These are phyloP conservation scores for Eilema depressum DNA, from an alignment of 2,888 invertebrate genomes.

Conservation along the genomic window DNA sequence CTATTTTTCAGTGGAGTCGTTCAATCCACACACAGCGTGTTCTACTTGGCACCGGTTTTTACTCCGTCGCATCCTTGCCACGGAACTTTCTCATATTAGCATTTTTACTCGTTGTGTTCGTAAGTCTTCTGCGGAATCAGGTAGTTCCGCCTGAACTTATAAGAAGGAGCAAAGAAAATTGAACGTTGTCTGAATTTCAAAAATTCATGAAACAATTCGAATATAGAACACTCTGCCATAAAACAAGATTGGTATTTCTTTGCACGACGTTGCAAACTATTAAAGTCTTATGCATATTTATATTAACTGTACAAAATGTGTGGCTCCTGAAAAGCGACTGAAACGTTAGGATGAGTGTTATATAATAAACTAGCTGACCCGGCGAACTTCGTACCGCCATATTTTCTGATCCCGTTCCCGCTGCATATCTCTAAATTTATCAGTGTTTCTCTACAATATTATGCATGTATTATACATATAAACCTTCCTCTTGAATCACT, in stretches of 20 bases:
- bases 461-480: too few relatives aligned
- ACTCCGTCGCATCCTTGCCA: slow-evolving; percentile 6
- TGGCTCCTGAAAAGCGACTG: too few relatives aligned
- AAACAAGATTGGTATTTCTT: background rate
- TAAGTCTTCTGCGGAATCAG: background rate
- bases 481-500: too few relatives aligned
- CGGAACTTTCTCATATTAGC: slow-evolving; percentile 16
- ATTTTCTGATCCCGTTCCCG: too few relatives aligned
- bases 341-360: too few relatives aligned
- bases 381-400: too few relatives aligned
- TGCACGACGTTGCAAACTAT: background rate
- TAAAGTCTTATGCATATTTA: background rate
- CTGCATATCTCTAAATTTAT: too few relatives aligned
- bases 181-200: background rate
- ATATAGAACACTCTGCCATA: background rate
- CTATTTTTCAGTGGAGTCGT: background rate
- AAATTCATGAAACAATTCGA: slow-evolving; percentile 1
- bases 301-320: too few relatives aligned
- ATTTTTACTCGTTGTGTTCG: background rate
- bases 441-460: too few relatives aligned
- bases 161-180: background rate
- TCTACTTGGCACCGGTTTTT: slow-evolving; percentile 23
- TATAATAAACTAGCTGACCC: too few relatives aligned
- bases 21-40: slow-evolving; percentile 6
- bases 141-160: background rate